Evolutionary conservation across 2,113 vertebrate species (phyloP).

Genomic region (Prochilodus magdalenae): DNA sequence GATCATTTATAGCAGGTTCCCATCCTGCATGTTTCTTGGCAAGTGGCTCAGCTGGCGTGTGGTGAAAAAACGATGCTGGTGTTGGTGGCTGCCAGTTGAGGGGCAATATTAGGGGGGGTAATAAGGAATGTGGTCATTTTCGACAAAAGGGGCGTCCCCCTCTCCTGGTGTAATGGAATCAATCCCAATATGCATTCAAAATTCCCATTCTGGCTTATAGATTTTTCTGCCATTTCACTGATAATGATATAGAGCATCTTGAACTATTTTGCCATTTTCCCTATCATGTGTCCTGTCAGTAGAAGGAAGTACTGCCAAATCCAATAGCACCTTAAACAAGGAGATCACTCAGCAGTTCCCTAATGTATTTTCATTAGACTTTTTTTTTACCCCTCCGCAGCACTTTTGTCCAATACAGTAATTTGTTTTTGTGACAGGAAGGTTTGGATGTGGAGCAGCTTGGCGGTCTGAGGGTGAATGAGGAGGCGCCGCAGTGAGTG

Average conservation of each 20-base stretch:
- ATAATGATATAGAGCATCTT: constrained; percentile 62
- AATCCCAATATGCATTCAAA: constrained; percentile 59
- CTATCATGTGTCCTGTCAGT: constrained; percentile 36
- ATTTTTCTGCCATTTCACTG: constrained; percentile 72
- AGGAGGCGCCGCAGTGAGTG: constrained; percentile 12
- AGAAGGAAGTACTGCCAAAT: constrained; percentile 42
- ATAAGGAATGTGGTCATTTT: constrained; percentile 74
- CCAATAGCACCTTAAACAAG: constrained; percentile 59
- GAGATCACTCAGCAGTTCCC: constrained; percentile 49
- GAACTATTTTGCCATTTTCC: constrained; percentile 30
- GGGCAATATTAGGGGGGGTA: constrained; percentile 69
- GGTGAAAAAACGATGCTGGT: constrained; percentile 59
- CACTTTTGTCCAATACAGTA: constrained; percentile 42
- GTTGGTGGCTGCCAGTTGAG: constrained; percentile 46
- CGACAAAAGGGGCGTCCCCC: constrained; percentile 55
- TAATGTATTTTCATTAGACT: constrained; percentile 50
- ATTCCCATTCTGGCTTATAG: constrained; percentile 64
- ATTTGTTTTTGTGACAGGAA: constrained; percentile 45
- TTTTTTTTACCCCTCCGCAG: constrained; percentile 27
- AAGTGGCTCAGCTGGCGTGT: constrained; percentile 39
- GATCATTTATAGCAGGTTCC: constrained; percentile 36
- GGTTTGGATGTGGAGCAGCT: constrained; percentile 32
- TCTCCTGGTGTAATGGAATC: constrained; percentile 70
- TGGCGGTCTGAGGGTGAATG: constrained; percentile 29
- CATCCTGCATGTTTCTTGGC: constrained; percentile 59